These are phyloP conservation scores for Erythrolamprus reginae DNA, from an alignment of 2,113 vertebrate species.

Conservation along the genomic window DNA sequence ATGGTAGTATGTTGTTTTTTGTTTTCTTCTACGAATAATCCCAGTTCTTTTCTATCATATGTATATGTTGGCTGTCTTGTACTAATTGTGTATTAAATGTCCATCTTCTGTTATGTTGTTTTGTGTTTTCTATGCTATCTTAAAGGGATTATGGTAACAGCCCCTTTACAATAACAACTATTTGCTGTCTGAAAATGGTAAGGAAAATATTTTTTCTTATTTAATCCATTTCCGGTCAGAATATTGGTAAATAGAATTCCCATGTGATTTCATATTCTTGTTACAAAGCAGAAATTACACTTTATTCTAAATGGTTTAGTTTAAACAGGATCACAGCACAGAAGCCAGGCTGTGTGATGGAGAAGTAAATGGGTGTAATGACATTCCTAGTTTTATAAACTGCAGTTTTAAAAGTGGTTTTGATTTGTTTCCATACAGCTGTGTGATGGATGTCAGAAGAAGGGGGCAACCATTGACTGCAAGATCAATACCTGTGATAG, in stretches of 20 bases:
- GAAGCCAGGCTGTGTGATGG: no score
- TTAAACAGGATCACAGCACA: no score
- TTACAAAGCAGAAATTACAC: neutral
- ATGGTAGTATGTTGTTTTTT: no score
- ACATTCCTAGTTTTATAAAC: no score
- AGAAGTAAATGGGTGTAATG: no score
- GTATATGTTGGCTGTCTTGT: no score
- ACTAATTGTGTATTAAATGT: no score
- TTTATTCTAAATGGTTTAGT: neutral
- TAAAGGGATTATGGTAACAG: no score
- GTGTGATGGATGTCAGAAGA: constrained; percentile 61
- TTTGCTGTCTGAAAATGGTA: neutral
- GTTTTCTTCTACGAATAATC: no score
- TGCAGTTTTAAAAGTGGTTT: neutral
- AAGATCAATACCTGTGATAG: constrained; percentile 56
- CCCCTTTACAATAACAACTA: neutral
- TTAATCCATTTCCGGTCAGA: neutral
- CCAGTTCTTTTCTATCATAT: no score
- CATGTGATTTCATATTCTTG: neutral
- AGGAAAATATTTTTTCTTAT: neutral
- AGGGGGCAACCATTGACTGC: constrained; percentile 71
- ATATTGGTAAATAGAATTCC: neutral
- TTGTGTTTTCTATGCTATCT: no score
- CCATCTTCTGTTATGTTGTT: no score
- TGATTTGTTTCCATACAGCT: constrained; percentile 36